Evolutionary conservation across 2,113 vertebrate genomes (phyloP), one percentile per base, ranked within the genome.

Genomic region (Tringa solitaria): DNA sequence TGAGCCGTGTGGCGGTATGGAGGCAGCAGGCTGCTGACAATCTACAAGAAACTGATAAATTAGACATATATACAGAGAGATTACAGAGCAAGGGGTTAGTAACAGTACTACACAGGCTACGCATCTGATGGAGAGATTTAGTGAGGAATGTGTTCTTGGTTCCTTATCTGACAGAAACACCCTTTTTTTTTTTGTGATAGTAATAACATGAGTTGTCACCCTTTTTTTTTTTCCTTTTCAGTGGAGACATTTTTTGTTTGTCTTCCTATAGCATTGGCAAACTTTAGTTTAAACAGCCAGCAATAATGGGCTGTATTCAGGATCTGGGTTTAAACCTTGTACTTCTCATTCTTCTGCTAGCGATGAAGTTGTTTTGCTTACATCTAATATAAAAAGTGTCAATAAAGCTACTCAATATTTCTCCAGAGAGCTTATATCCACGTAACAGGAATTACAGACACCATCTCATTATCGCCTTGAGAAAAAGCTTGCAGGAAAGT

Each of bases 21-120:
- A 98, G 98, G 98, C 99, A 99, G 99, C 98, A 99, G 99, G 98
- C 99, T 99, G 99, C 99, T 99, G 99, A 99, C 99, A 99, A 99
- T 99, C 99, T 99, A 99, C 98, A 98, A 99, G 99, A 99, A 98
- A 99, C 99, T 99, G 99, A 99, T 98, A 99, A 98, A 99, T 99
- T 99, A 99, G 99, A 99, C 98, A 99, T 97, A 99, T 99, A 98
- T 98, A 99, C 99, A 99, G 97, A 99, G 97, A 98, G 98, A 98
- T 97, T 98, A 98, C 98, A 98, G 96, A 97, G 96, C 98, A 97
- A 97, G 97, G 98, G 98, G 98, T 98, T 98, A 98, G 98, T 97
- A 98, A 98, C 93, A 79, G 84, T 85, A 92, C 28, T 79, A 95
- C 86, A 84, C 69, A 95, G 94, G 92, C 90, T 95, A 96, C 10